Evolutionary conservation across 2,797 vertebrate genomes (phyloP), one percentile per base, ranked within the genome.

Genomic region (Lepidocolaptes lacrymiger): DNA sequence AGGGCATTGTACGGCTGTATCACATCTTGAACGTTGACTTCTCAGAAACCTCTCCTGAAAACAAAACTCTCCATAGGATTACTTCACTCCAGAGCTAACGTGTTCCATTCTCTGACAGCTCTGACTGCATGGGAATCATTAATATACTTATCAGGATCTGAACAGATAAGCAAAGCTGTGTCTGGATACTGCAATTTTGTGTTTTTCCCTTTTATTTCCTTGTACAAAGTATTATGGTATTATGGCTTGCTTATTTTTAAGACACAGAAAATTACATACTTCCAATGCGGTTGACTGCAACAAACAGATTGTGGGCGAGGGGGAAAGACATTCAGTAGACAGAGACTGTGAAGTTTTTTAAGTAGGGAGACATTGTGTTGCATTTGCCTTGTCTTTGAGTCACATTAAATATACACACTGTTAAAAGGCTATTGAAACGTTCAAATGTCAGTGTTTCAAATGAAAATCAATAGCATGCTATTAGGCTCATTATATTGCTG

Each of bases 381-480:
- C 84, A 81, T 72, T 91, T 90, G 58, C 41, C 71, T 94, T 78
- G 72, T 74, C 62, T 88, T 86, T 77, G 59, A 91, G 94, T 59
- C 87, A 61, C 91, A 93, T 96, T 95, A 96, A 96, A 96, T 93
- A 96, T 94, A 93, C 64, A 91, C 91, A 63, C 58, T 41, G 66
- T 41, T 96, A 90, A 96, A 96, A 94, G 94, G 76, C 69, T 88
- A 79, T 43, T 82, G 91, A 85, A 93, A 90, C 87, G 77, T 93
- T 96, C 58, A 93, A 89, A 95, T 88, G 89, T 66, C 73, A 72
- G 49, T 83, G 81, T 94, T 95, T 87, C 88, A 95, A 86, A 93
- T 54, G 75, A 96, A 96, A 96, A 96, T 97, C 97, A 96, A 97
- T 97, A 95, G 76, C 46, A 80, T 55, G 72, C 97, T 95, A 93